Conservation (phyloP, 92 coral and sea anemone genomes). For the Zoanthus gigantus region DNA sequence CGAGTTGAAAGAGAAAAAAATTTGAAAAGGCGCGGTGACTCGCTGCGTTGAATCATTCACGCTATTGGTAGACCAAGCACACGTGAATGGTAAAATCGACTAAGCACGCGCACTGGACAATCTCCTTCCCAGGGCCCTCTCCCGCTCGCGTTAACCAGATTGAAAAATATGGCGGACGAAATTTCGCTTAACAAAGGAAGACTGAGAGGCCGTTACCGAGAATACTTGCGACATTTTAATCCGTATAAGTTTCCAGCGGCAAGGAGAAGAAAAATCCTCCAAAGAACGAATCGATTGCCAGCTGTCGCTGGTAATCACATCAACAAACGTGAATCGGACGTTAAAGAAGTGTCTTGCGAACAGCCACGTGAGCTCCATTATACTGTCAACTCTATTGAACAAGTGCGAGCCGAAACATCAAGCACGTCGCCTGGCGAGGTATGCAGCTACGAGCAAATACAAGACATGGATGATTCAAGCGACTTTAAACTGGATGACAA, state of each 20-base stretch:
- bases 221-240: constrained; percentile 48
- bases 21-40: constrained; percentile 56
- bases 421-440: constrained; percentile 33
- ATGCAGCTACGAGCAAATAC: constrained; percentile 37
- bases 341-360: constrained; percentile 31
- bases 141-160: neutral
- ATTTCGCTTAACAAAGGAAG: constrained; percentile 13
- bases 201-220: constrained; percentile 40
- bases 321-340: constrained; percentile 27
- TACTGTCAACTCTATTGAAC: constrained; percentile 39
- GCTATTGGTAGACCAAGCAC: constrained; percentile 52
- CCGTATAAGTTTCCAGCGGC: constrained; percentile 61
- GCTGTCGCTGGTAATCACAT: constrained; percentile 2
- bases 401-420: constrained; percentile 26
- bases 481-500: constrained; percentile 33
- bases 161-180: constrained; percentile 54
- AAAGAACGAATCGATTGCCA: constrained; percentile 21
- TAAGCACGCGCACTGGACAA: neutral
- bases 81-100: constrained; percentile 9
- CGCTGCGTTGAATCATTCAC: constrained; percentile 39
- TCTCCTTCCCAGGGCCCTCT: constrained; percentile 15
- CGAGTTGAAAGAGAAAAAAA: constrained; percentile 24
- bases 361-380: constrained; percentile 29
- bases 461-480: constrained; percentile 39
- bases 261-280: constrained; percentile 33